These are phyloP conservation scores for Ectropis grisescens DNA, from an alignment of 1,140 invertebrate species.

Conservation along the genomic window DNA sequence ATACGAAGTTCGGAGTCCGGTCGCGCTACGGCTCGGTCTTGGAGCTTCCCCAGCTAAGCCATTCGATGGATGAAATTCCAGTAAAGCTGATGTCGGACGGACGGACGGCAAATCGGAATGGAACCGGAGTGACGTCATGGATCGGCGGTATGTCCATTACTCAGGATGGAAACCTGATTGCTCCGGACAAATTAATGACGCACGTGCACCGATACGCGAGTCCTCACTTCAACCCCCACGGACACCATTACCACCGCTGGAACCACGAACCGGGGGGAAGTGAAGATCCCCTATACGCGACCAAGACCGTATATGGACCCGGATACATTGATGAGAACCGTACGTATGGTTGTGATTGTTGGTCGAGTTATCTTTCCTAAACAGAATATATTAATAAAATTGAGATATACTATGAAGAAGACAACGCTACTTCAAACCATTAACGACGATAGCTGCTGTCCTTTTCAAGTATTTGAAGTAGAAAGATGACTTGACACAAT, in stretches of 20 bases:
- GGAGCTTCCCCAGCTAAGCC: slow-evolving; percentile 51
- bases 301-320: slow-evolving; percentile 62
- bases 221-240: slow-evolving; percentile 60
- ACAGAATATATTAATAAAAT: too few species aligned
- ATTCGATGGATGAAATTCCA: slow-evolving; percentile 63
- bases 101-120: slow-evolving; percentile 48
- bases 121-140: slow-evolving; percentile 51
- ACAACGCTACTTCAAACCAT: too few species aligned
- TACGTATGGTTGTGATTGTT: slow-evolving; percentile 45
- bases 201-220: slow-evolving; percentile 60
- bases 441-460: too few species aligned
- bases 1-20: slow-evolving; percentile 26
- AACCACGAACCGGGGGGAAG: slow-evolving; percentile 59
- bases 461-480: too few species aligned
- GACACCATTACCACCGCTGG: slow-evolving; percentile 56
- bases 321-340: slow-evolving; percentile 66
- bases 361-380: slow-evolving; percentile 27
- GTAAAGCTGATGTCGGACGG: slow-evolving; percentile 66
- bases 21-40: slow-evolving; percentile 46
- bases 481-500: slow-evolving; percentile 33
- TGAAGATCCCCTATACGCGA: slow-evolving; percentile 53
- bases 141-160: slow-evolving; percentile 66
- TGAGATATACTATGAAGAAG: too few species aligned
- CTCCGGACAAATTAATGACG: slow-evolving; percentile 59
- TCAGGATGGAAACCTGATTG: slow-evolving; percentile 60